These are phyloP conservation scores for Rhyacophila evoluta DNA, from an alignment of 2,888 invertebrate genomes.

Conservation along the genomic window DNA sequence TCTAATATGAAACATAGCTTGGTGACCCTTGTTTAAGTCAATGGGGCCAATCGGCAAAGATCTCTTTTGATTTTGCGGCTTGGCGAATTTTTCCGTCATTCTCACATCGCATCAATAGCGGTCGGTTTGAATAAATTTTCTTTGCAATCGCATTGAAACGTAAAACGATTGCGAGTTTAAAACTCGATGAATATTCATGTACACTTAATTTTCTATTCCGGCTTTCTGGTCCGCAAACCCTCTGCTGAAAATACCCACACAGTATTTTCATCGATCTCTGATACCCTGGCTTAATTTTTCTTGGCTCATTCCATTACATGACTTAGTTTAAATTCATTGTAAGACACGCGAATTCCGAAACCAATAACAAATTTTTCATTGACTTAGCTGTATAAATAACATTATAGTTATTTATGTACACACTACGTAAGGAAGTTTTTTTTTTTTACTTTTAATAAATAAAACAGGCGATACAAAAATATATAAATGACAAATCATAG, in stretches of 20 bases:
- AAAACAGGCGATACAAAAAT: neutral
- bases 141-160: neutral
- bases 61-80: neutral
- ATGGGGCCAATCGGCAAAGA: neutral
- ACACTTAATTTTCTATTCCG: neutral
- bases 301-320: no score
- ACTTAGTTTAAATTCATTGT: no score
- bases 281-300: neutral
- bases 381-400: no score
- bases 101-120: neutral
- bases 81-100: neutral
- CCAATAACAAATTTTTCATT: neutral
- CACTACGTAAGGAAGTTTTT: no score
- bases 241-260: neutral
- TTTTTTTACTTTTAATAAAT: neutral
- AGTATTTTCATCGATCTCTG: neutral
- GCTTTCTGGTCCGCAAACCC: neutral
- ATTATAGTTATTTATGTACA: neutral
- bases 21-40: neutral
- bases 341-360: neutral
- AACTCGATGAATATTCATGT: conserved; percentile 28
- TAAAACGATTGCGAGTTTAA: neutral
- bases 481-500: neutral
- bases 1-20: neutral
- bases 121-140: neutral